Percentiles rank a stretch among this genome's conserved stretches.
Conservation (phyloP, 53 echinoderm and acorn worm species). For the Mesocentrotus franciscanus region DNA sequence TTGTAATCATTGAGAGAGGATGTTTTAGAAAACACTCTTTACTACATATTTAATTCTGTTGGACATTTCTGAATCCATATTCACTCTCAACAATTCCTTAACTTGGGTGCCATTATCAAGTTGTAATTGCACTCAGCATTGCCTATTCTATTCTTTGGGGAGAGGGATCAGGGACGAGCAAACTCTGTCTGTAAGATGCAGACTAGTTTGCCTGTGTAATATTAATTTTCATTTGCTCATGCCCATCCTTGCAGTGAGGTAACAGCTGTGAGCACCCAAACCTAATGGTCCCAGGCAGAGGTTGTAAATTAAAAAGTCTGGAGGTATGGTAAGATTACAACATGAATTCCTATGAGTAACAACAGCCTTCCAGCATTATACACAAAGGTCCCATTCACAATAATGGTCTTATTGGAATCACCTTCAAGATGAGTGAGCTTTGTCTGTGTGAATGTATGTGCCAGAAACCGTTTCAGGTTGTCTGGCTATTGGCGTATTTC, state of each 20-base stretch:
- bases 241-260: background rate
- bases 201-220: background rate
- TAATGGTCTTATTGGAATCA: no score
- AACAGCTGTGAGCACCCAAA: slow-evolving; percentile 8
- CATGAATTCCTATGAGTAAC: slow-evolving; percentile 1
- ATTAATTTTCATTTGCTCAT: background rate
- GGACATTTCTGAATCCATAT: background rate
- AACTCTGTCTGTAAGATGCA: background rate
- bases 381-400: background rate
- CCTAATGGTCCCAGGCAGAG: slow-evolving; percentile 11
- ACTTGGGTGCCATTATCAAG: no score
- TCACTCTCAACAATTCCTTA: background rate
- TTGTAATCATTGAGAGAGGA: no score
- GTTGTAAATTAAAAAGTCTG: slow-evolving; percentile 25
- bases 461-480: no score
- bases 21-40: background rate
- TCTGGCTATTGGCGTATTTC: no score
- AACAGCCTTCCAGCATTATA: background rate
- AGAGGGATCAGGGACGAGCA: background rate
- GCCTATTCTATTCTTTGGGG: background rate
- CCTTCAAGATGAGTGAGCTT: no score
- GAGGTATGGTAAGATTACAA: background rate
- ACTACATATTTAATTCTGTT: background rate
- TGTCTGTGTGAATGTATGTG: no score
- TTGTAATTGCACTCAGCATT: no score